Evolutionary conservation across 2,888 invertebrate species (phyloP), one percentile per base, ranked within the genome.

Genomic region (Pharmacophagus antenor): DNA sequence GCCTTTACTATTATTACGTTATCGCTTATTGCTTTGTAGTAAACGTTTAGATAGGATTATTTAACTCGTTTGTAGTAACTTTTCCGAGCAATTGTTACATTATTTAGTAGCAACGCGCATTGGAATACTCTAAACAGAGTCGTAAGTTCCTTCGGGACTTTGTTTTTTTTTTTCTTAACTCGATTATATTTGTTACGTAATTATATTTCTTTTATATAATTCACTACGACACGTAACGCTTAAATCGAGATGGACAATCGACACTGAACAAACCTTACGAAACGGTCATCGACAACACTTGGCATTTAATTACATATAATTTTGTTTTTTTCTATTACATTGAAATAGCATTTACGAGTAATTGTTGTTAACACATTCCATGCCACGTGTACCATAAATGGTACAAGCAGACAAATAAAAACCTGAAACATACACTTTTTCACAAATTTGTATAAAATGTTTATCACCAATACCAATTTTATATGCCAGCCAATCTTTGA

Each of bases 281-380:
- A 17, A 22, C 56, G 52, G 31, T 53, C 58, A 54, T 64, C 42
- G 27, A 61, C 27, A 15, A 15, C 12, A 57, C 48, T 63, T 67
- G 62, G 68, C 68, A 69, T 71, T 71, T 71, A 68, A n/a, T n/a
- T n/a, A n/a, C n/a, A n/a, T n/a, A n/a, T n/a, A n/a, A n/a, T n/a
- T 68, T 64, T 64, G 61, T 67, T 58, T 63, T 51, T 61, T 50
- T 58, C 49, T 62, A 52, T 37, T 48, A 56, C 56, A 27, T 48
- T 52, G 51, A 65, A 66, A 61, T 67, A 67, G 71, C 71, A 73
- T 70, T 70, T 70, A 72, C 65, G 65, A 71, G 58, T 60, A 64
- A 69, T 65, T 63, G 64, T 64, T 67, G 65, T 66, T 64, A 52
- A n/a, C n/a, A n/a, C n/a, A n/a, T n/a, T n/a, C n/a, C n/a, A n/a